These are phyloP conservation scores for Orthonyx spaldingii DNA, from an alignment of 2,113 vertebrate species.

Conservation along the genomic window DNA sequence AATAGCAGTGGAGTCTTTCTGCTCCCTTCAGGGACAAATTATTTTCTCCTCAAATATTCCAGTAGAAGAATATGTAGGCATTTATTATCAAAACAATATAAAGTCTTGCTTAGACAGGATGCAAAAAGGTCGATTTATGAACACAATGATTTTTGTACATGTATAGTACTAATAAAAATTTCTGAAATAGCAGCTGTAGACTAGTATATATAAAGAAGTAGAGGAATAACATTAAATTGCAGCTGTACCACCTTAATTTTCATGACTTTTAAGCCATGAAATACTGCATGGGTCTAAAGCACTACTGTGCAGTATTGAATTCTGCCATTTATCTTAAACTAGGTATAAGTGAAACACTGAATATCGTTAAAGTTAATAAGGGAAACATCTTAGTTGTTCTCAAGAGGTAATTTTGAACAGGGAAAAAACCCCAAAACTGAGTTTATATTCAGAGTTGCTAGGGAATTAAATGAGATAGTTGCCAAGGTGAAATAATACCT, in stretches of 20 bases:
- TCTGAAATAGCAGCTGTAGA: not conserved
- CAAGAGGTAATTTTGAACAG: not conserved
- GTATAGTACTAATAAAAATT: not conserved
- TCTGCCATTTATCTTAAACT: not conserved
- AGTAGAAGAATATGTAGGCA: not conserved
- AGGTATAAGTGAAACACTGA: not conserved
- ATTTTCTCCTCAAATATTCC: not conserved
- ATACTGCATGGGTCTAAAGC: not conserved
- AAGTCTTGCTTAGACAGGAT: not conserved
- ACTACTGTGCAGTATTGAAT: not conserved
- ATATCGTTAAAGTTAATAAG: constrained; percentile 1
- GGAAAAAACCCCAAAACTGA: not conserved
- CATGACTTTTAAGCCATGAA: not conserved
- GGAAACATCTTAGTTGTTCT: not conserved
- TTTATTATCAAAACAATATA: not conserved
- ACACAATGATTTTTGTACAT: not conserved
- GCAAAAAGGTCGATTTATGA: not conserved
- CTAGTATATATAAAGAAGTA: not conserved
- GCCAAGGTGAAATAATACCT: constrained; percentile 31
- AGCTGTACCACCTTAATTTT: not conserved
- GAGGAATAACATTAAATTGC: not conserved
- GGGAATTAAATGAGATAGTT: constrained; percentile 38
- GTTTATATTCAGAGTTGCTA: constrained; percentile 33
- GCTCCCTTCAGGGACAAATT: not conserved
- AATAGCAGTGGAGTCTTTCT: not conserved